Evolutionary conservation across 2,113 vertebrate species (phyloP).

Genomic region (Entomyzon cyanotis): DNA sequence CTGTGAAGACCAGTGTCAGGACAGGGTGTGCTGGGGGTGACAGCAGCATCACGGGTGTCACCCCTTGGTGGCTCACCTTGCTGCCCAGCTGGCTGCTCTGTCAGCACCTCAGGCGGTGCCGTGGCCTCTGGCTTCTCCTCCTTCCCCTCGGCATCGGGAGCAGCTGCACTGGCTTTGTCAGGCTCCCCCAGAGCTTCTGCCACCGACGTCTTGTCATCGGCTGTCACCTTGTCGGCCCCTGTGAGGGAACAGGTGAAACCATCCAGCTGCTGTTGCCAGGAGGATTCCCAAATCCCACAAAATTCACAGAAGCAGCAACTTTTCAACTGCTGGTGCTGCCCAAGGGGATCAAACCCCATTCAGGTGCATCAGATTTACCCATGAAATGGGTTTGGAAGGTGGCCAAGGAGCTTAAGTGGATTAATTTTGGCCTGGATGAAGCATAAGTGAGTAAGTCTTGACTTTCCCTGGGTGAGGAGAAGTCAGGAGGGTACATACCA

Average conservation of each 20-base stretch:
- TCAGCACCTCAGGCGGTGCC: constrained; percentile 1
- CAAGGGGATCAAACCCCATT: background rate
- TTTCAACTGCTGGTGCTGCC: background rate
- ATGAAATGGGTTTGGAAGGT: accelerated
- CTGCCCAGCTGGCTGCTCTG: background rate
- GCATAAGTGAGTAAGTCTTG: background rate
- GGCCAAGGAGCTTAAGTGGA: accelerated
- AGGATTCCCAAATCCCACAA: background rate
- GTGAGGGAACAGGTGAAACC: background rate
- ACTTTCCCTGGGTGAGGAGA: too few relatives aligned
- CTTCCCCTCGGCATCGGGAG: accelerated
- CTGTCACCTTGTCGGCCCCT: background rate
- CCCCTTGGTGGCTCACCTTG: background rate
- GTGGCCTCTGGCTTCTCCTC: background rate
- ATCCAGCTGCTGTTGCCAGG: background rate
- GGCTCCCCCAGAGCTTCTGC: background rate
- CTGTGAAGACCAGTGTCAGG: background rate
- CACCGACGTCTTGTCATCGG: background rate
- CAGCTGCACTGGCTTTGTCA: background rate
- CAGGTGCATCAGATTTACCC: accelerated
- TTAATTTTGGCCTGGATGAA: background rate
- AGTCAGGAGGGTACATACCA: background rate
- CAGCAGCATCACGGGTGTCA: background rate
- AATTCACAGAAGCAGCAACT: background rate
- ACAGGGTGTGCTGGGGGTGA: background rate